phyloP scores from a whole-genome alignment of 2,113 vertebrate genomes.

The Podiceps cristatus region DNA sequence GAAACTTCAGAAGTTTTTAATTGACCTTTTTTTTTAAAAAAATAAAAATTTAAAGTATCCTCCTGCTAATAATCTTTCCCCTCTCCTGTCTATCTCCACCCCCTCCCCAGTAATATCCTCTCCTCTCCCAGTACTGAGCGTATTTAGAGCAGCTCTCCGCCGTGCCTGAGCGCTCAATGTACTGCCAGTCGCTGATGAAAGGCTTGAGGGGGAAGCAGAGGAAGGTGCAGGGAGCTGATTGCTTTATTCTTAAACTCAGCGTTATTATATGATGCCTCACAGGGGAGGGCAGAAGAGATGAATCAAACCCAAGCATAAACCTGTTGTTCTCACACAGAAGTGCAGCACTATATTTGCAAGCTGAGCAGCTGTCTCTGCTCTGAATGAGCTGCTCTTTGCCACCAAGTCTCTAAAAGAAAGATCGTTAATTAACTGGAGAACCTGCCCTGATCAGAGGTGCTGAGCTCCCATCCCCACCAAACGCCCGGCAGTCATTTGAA shows the following conservation, averaged over 20 bases:
- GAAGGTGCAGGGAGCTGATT: not conserved
- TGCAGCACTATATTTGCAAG: not conserved
- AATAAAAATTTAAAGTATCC: not conserved
- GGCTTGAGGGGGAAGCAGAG: not conserved
- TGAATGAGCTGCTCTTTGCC: slow-evolving; percentile 19
- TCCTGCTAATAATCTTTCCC: not conserved
- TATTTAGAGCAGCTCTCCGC: not conserved
- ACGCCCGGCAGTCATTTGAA: not conserved
- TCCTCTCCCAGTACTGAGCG: not conserved
- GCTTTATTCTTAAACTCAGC: slow-evolving; percentile 3
- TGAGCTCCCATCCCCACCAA: not conserved
- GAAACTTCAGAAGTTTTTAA: not conserved
- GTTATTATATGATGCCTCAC: not conserved
- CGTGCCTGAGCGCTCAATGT: rapidly evolving
- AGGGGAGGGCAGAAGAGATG: not conserved
- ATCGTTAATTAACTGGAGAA: not conserved
- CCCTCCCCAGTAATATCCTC: not conserved
- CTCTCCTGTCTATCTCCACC: not conserved
- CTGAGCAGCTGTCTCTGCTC: slow-evolving; percentile 10
- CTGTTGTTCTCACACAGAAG: slow-evolving; percentile 30
- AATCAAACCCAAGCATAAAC: slow-evolving; percentile 21
- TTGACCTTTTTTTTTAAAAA: not conserved
- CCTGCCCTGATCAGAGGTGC: not conserved
- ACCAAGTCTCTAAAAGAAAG: not conserved
- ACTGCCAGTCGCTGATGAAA: not conserved